These are phyloP conservation scores for Piezodorus guildinii DNA, from an alignment of 1,140 invertebrate species.

Conservation along the genomic window DNA sequence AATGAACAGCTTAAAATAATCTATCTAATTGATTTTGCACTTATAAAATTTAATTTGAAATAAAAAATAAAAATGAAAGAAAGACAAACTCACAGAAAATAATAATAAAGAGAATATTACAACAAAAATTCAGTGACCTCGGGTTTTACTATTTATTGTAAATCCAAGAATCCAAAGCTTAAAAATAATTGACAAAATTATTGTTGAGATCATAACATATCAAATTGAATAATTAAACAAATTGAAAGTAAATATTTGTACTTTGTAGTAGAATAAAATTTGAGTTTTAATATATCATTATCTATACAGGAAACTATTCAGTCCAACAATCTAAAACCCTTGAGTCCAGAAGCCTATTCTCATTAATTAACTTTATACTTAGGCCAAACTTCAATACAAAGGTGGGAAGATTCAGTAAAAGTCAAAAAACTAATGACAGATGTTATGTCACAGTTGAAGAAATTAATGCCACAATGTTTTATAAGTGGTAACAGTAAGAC, in stretches of 20 bases:
- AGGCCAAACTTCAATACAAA: background rate
- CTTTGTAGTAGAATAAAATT: background rate
- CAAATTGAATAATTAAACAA: background rate
- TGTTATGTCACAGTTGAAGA: background rate
- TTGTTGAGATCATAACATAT: background rate
- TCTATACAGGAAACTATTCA: background rate
- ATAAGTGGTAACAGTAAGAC: background rate
- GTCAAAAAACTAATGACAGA: background rate
- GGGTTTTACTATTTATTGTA: too few species aligned
- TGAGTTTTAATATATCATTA: background rate
- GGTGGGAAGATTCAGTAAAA: background rate
- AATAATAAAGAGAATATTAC: background rate
- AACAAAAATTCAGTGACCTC: background rate
- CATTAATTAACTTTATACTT: background rate
- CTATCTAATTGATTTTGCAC: background rate
- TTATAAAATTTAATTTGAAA: background rate
- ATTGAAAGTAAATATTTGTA: background rate
- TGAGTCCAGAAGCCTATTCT: background rate
- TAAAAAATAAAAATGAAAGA: background rate
- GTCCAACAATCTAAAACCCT: background rate
- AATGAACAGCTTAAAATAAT: conserved; percentile 1
- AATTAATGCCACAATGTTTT: background rate
- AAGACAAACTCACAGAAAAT: background rate
- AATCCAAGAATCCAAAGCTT: background rate
- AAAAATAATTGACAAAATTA: background rate